Evolutionary conservation across 2,797 vertebrate species (phyloP).

Genomic region (Nyctalus aviator): DNA sequence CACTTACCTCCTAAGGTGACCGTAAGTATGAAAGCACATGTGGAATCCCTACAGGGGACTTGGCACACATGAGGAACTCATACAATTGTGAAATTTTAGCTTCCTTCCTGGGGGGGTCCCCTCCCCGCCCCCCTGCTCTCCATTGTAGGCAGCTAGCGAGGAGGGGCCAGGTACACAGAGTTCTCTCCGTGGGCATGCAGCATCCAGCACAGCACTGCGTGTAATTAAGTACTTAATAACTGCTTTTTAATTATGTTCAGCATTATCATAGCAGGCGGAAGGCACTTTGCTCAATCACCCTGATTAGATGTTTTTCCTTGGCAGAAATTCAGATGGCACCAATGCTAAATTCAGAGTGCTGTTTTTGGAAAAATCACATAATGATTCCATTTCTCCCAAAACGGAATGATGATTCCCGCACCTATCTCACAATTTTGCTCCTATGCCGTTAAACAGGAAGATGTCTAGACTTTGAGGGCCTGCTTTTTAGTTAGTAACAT

Average conservation of each 20-base stretch:
- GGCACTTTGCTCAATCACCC: conserved; percentile 39
- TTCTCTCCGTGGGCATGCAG: neutral
- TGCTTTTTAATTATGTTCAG: conserved; percentile 66
- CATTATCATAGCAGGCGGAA: neutral
- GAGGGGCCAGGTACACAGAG: neutral
- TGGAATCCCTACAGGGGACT: neutral
- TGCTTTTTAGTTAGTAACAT: neutral
- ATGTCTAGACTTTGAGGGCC: neutral
- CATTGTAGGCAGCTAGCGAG: neutral
- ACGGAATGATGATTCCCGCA: neutral
- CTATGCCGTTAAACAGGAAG: neutral
- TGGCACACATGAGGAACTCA: neutral
- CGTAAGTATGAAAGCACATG: neutral
- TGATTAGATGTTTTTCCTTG: conserved; percentile 65
- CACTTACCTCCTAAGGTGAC: neutral
- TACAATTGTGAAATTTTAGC: neutral
- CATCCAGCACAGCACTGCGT: neutral
- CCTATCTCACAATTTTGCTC: neutral
- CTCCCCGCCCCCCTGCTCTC: neutral
- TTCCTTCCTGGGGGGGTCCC: neutral
- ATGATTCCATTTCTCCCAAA: neutral
- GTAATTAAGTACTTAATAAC: conserved; percentile 60
- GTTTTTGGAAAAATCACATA: conserved; percentile 38
- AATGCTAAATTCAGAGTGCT: neutral
- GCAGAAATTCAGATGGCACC: conserved; percentile 51